These are phyloP conservation scores for Meiosimyza platycephala DNA, from an alignment of 2,888 invertebrate genomes.

Conservation along the genomic window DNA sequence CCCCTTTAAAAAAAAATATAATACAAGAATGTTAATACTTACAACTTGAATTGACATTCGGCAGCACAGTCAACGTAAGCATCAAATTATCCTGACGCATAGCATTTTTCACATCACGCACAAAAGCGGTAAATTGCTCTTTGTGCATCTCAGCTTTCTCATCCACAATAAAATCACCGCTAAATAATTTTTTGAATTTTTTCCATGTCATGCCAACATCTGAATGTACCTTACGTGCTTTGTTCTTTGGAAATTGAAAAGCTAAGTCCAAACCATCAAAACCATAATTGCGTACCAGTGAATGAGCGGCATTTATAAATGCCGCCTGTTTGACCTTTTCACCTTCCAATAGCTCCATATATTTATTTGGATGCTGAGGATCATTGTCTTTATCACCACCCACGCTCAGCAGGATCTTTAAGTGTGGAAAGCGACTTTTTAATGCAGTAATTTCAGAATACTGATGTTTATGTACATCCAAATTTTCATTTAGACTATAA, in stretches of 20 bases:
- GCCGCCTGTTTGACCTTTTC: constrained; percentile 76
- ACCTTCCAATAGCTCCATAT: constrained; percentile 78
- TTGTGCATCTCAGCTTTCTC: constrained; percentile 81
- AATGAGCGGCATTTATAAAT: constrained; percentile 80
- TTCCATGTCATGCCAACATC: constrained; percentile 76
- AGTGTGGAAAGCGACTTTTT: constrained; percentile 72
- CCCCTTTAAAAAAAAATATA: neutral
- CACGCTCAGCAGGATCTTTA: constrained; percentile 80
- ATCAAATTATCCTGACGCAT: constrained; percentile 75
- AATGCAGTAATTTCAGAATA: constrained; percentile 79
- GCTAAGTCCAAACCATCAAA: constrained; percentile 90
- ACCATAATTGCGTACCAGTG: constrained; percentile 79
- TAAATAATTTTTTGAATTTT: constrained; percentile 79
- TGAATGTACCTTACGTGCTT: constrained; percentile 80
- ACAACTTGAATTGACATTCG: constrained; percentile 84
- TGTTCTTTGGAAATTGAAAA: constrained; percentile 85
- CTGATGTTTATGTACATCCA: constrained; percentile 79
- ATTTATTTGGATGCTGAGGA: constrained; percentile 73
- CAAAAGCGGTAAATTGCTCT: constrained; percentile 81
- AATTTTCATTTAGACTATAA: constrained; percentile 76
- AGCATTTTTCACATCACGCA: constrained; percentile 79
- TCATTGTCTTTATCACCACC: constrained; percentile 81
- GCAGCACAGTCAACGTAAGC: constrained; percentile 77
- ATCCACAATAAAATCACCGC: constrained; percentile 77
- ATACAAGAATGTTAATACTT: constrained; percentile 55